phyloP scores from a whole-genome alignment of 2,888 invertebrate genomes.

The Chelonus formosanus region DNA sequence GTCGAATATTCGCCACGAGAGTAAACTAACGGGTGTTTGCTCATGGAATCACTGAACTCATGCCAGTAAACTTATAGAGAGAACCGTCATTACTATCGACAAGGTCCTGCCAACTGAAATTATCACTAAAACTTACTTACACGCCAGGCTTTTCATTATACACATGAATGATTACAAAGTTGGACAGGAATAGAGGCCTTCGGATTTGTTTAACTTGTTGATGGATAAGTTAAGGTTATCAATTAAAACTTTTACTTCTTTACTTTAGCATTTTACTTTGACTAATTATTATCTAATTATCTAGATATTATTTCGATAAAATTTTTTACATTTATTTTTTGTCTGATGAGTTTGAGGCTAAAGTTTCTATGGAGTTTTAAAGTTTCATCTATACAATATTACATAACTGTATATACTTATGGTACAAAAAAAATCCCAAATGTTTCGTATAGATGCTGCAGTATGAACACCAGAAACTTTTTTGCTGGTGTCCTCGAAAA shows the following conservation, averaged over 20 bases:
- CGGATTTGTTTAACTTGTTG: slow-evolving; percentile 10
- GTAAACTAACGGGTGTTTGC: slow-evolving; percentile 19
- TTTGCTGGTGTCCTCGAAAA: slow-evolving; percentile 3
- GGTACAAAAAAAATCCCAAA: not conserved
- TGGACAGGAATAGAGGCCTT: not conserved
- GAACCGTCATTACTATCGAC: slow-evolving; percentile 9
- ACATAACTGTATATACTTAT: too few species aligned
- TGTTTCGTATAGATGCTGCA: not conserved
- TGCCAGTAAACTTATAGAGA: not conserved
- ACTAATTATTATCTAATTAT: slow-evolving; percentile 4
- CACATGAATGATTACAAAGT: not conserved
- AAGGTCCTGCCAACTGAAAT: not conserved
- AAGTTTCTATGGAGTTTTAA: slow-evolving; percentile 8
- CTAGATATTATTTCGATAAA: not conserved
- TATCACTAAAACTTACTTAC: slow-evolving; percentile 1
- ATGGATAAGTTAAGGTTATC: slow-evolving; percentile 11
- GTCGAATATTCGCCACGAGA: slow-evolving; percentile 31
- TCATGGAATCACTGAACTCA: slow-evolving; percentile 6
- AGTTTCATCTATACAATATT: not conserved
- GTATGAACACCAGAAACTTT: not conserved
- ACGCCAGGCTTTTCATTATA: slow-evolving; percentile 7
- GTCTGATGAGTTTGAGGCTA: not conserved
- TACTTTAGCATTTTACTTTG: not conserved
- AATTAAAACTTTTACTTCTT: slow-evolving; percentile 9
- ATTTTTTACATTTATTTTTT: not conserved